These are phyloP conservation scores for Raphicerus campestris DNA, from an alignment of 2,113 vertebrate genomes.

Conservation along the genomic window DNA sequence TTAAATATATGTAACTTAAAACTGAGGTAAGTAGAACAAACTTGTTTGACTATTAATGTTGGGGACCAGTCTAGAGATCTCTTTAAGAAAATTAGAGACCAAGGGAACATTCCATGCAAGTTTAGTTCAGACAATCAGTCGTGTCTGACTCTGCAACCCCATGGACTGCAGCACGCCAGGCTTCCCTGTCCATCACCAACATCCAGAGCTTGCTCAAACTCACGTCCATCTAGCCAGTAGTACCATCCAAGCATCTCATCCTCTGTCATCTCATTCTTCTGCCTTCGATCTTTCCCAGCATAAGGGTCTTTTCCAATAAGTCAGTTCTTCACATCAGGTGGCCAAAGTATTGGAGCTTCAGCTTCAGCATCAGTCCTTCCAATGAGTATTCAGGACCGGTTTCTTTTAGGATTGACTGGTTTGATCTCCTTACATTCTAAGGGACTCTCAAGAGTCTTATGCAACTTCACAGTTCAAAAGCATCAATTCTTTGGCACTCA, in stretches of 20 bases:
- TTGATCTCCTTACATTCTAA: not conserved
- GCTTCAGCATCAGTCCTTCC: not conserved
- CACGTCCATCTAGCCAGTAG: accelerated
- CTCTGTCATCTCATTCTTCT: not conserved
- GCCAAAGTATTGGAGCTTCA: not conserved
- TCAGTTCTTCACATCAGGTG: not conserved
- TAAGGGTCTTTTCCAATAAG: not conserved
- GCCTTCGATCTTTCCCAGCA: not conserved
- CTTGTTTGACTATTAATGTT: not conserved
- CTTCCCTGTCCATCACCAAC: not conserved
- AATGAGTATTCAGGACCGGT: not conserved
- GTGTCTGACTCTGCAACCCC: not conserved
- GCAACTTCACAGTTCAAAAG: not conserved
- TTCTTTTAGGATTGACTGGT: not conserved
- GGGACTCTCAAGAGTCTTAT: not conserved
- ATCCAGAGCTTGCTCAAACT: not conserved
- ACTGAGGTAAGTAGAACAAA: not conserved
- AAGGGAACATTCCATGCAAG: not conserved
- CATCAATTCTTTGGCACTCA: not conserved
- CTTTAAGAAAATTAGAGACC: not conserved
- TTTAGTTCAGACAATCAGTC: not conserved
- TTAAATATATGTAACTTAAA: not conserved
- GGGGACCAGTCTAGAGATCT: not conserved
- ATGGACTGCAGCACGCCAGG: not conserved
- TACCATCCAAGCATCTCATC: not conserved